Percentiles rank a stretch among this genome's conserved stretches.
Conservation (phyloP, 2,888 invertebrate genomes). For the Pocota personata region DNA sequence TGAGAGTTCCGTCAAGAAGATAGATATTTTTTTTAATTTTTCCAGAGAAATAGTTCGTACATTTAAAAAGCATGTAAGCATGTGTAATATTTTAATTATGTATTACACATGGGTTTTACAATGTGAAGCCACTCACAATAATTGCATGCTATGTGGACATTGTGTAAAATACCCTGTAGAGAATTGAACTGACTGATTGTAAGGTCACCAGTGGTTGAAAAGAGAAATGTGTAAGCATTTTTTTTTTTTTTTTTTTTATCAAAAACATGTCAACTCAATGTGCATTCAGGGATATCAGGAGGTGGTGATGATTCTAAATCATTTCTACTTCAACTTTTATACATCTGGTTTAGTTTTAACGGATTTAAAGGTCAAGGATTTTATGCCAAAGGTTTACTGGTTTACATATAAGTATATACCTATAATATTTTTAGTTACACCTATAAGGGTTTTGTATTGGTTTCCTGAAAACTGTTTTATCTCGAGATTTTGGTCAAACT, state of each 20-base stretch:
- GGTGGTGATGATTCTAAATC: background rate
- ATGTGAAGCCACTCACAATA: constrained; percentile 43
- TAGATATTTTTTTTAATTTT: background rate
- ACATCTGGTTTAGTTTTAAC: background rate
- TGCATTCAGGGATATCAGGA: background rate
- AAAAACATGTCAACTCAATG: constrained; percentile 16
- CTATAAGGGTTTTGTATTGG: too few species aligned
- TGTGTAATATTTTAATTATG: background rate
- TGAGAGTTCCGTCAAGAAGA: background rate
- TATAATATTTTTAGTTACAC: too few species aligned
- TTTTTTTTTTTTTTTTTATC: constrained; percentile 19
- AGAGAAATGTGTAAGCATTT: background rate
- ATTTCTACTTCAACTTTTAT: background rate
- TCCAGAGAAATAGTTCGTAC: background rate
- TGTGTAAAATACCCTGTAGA: constrained; percentile 34
- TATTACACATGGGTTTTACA: background rate
- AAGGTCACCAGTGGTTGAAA: constrained; percentile 10
- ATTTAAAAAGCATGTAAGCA: background rate
- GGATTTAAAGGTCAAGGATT: background rate
- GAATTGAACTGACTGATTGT: constrained; percentile 23
- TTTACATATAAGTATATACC: too few species aligned
- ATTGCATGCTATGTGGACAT: constrained; percentile 37
- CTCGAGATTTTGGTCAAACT: too few species aligned
- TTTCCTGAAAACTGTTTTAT: too few species aligned
- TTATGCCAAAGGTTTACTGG: too few species aligned